Conservation (phyloP, 2,113 vertebrate genomes). For the Mixornis gularis region DNA sequence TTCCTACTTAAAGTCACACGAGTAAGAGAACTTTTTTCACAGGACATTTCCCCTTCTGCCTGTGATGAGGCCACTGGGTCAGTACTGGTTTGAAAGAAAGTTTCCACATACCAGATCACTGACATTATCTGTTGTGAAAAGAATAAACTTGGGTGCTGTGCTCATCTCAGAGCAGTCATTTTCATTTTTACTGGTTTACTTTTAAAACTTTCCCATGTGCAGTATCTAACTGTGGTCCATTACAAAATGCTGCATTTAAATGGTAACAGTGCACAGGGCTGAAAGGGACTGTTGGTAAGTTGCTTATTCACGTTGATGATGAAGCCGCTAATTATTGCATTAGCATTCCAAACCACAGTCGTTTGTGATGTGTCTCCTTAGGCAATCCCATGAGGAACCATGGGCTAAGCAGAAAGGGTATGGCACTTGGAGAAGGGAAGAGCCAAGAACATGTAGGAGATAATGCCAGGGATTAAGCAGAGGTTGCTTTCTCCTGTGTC, state of each 20-base stretch:
- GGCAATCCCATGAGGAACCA: not conserved
- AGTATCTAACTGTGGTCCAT: constrained; percentile 41
- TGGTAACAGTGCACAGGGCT: not conserved
- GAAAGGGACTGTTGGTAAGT: constrained; percentile 22
- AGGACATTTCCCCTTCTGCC: not conserved
- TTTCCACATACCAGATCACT: not conserved
- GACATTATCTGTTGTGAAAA: constrained; percentile 14
- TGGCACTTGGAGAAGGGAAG: not conserved
- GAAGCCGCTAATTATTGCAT: constrained; percentile 52
- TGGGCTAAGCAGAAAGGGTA: not conserved
- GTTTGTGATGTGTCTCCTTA: not conserved
- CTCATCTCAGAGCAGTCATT: constrained; percentile 33
- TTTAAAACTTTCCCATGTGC: constrained; percentile 32
- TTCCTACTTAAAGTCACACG: not conserved
- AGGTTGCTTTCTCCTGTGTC: not conserved
- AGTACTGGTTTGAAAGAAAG: constrained; percentile 20
- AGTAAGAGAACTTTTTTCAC: not conserved
- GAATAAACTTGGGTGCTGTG: not conserved
- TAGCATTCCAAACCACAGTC: constrained; percentile 30
- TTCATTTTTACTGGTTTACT: constrained; percentile 54
- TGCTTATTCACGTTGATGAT: constrained; percentile 46
- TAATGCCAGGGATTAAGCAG: not conserved
- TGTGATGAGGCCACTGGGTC: not conserved
- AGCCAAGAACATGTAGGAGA: not conserved
- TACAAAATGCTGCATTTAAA: constrained; percentile 24